Conservation (phyloP, 2,888 invertebrate genomes). For the Drosophila emarginata region DNA sequence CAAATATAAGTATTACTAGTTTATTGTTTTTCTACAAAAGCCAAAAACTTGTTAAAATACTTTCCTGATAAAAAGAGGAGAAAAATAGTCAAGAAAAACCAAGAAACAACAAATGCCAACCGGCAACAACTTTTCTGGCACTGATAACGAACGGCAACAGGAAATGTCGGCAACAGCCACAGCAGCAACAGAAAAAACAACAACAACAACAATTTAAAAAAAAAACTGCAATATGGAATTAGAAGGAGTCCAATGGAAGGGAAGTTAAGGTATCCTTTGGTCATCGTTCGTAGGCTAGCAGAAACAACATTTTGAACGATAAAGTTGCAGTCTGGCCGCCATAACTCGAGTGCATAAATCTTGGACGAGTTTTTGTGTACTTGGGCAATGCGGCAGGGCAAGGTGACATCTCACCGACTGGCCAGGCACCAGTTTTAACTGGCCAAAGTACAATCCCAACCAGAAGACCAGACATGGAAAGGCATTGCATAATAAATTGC, state of each 20-base stretch:
- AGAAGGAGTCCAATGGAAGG: constrained; percentile 17
- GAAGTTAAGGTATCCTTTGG: constrained; percentile 9
- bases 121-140: constrained; percentile 35
- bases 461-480: constrained; percentile 28
- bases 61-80: neutral
- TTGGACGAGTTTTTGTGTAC: constrained; percentile 45
- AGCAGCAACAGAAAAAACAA: constrained; percentile 9
- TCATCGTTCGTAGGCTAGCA: constrained; percentile 11
- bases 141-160: constrained; percentile 70
- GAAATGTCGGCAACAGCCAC: constrained; percentile 53
- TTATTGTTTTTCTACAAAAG: neutral
- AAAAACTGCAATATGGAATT: neutral
- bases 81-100: constrained; percentile 29
- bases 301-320: constrained; percentile 48
- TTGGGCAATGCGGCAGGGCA: constrained; percentile 8
- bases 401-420: constrained; percentile 78
- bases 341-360: constrained; percentile 78
- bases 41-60: neutral
- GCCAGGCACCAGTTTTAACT: constrained; percentile 35
- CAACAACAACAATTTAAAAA: no score
- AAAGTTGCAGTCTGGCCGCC: constrained; percentile 69
- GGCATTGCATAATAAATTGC: constrained; percentile 79
- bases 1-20: neutral
- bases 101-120: constrained; percentile 33
- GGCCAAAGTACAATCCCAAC: constrained; percentile 34